phyloP scores from a whole-genome alignment of 1,140 invertebrate genomes.

The Drosophila albomicans region DNA sequence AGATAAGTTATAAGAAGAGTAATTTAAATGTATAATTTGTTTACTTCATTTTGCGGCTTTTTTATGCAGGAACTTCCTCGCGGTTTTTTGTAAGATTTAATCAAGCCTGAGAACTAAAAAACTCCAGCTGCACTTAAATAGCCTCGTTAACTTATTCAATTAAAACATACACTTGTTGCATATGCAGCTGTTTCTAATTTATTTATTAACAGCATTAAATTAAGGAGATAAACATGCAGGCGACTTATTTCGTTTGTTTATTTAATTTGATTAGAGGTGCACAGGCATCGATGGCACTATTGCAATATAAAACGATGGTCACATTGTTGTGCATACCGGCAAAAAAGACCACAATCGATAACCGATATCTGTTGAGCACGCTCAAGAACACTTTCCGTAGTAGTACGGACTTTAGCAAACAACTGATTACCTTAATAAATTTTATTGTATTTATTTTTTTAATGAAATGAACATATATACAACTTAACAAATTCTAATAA shows the following conservation, averaged over 20 bases:
- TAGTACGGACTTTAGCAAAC: too few species aligned
- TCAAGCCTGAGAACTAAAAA: background rate
- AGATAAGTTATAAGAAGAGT: background rate
- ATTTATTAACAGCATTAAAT: background rate
- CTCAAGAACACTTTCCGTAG: too few species aligned
- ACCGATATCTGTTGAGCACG: too few species aligned
- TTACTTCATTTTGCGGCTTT: slow-evolving; percentile 53
- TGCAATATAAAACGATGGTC: too few species aligned
- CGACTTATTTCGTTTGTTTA: slow-evolving; percentile 9
- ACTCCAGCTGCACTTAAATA: background rate
- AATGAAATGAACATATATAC: too few species aligned
- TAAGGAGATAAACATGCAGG: background rate
- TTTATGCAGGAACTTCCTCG: background rate
- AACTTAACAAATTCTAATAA: too few species aligned
- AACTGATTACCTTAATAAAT: too few species aligned
- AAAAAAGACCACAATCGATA: too few species aligned
- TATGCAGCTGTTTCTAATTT: background rate
- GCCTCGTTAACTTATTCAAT: background rate
- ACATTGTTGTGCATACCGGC: too few species aligned
- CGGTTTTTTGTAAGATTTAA: background rate
- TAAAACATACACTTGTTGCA: background rate
- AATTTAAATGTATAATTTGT: background rate
- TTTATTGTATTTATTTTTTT: too few species aligned
- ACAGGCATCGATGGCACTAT: slow-evolving; percentile 12
- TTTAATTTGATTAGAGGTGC: slow-evolving; percentile 9